phyloP scores from a whole-genome alignment of 2,888 invertebrate genomes.

The Congeria kusceri region DNA sequence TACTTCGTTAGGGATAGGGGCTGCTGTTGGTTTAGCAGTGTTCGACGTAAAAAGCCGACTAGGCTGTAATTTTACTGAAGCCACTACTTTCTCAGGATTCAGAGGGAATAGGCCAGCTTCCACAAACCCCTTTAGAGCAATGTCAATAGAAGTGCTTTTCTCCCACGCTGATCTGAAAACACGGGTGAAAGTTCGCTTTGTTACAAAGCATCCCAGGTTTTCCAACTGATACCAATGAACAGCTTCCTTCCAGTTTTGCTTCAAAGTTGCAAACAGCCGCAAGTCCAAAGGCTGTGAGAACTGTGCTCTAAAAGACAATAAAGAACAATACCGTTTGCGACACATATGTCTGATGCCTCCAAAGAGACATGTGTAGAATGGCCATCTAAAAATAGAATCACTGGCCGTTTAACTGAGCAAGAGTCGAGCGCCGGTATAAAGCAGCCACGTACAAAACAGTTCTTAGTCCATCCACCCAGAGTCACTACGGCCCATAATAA shows the following conservation, averaged over 20 bases:
- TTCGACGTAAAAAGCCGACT: no score
- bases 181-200: constrained; percentile 44
- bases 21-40: no score
- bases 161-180: constrained; percentile 27
- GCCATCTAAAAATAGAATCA: constrained; percentile 51
- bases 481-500: constrained; percentile 24
- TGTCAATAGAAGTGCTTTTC: no score
- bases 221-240: constrained; percentile 36
- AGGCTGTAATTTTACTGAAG: no score
- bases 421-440: constrained; percentile 30
- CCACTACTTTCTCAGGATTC: no score
- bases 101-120: no score
- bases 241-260: constrained; percentile 47
- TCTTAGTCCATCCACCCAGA: constrained; percentile 47
- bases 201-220: constrained; percentile 42
- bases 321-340: constrained; percentile 37
- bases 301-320: constrained; percentile 57
- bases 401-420: constrained; percentile 28
- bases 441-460: constrained; percentile 34
- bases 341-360: constrained; percentile 40
- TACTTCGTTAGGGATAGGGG: no score
- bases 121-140: no score
- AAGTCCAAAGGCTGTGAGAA: constrained; percentile 60
- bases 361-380: constrained; percentile 51
- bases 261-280: constrained; percentile 50